phyloP scores from a whole-genome alignment of 2,113 vertebrate genomes.

The Lanius collurio region DNA sequence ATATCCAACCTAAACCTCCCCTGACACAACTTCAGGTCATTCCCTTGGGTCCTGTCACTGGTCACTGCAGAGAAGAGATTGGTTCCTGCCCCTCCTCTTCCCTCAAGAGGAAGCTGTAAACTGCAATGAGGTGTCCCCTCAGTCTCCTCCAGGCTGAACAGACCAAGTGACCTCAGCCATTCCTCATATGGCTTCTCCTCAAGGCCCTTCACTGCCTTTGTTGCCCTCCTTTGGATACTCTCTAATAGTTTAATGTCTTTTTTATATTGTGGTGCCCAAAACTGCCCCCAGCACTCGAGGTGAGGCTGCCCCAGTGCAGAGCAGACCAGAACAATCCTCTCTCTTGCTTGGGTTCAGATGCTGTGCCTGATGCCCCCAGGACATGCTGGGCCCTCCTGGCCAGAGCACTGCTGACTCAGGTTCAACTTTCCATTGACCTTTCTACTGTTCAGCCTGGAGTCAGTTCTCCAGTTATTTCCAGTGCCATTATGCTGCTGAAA shows the following conservation, averaged over 20 bases:
- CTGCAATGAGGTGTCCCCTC: background rate
- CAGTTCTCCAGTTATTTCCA: background rate
- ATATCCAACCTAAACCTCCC: background rate
- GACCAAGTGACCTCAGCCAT: background rate
- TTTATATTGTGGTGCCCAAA: background rate
- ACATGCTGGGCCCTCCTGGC: rapidly evolving
- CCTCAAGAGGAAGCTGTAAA: background rate
- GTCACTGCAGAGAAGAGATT: background rate
- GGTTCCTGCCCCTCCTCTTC: background rate
- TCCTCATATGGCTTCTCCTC: rapidly evolving
- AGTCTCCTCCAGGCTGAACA: background rate
- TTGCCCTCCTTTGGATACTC: background rate
- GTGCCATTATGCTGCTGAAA: background rate
- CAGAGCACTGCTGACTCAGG: background rate
- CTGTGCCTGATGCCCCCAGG: background rate
- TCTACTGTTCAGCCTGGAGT: background rate
- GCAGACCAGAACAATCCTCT: background rate
- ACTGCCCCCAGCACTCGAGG: rapidly evolving
- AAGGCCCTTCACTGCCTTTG: background rate
- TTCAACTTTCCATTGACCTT: background rate
- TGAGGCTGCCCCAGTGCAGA: background rate
- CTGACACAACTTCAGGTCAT: background rate
- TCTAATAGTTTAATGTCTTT: background rate
- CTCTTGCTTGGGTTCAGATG: background rate
- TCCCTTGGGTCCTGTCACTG: background rate